Evolutionary conservation across 2,113 vertebrate species (phyloP), one percentile per base, ranked within the genome.

Genomic region (Catharus minimus): DNA sequence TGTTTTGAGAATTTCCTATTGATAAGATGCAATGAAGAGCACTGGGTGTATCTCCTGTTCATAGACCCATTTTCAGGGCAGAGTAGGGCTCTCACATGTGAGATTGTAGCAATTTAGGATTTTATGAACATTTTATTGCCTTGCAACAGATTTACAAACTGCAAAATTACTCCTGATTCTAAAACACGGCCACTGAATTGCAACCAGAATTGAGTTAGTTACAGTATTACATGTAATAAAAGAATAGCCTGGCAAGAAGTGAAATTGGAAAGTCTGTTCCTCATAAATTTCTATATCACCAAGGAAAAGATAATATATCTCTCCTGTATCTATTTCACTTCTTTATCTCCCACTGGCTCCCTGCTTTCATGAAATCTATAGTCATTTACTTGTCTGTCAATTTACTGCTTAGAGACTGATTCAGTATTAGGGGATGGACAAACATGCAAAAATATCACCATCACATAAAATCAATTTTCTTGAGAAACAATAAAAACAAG

Each of bases 371-470:
- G 12, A 79, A 68, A 90, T 60, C 41, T 56, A 1, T 30, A 52
- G 30, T 44, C 11, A 64, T 64, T 67, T 85, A 18, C 16, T 68
- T 52, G 27, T 76, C n/a, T 75, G 27, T 8, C 58, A 64, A 13
- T 72, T 79, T 65, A 44, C 12, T 79, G n/a, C 26, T 85, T 30
- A 67, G 57, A 28, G n/a, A 79, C 32, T 27, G 27, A 41, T 36
- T 52, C 53, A 61, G 27, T 55, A 52, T n/a, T 47, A 79, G 27
- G 23, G 27, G 19, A 26, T 28, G 27, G 49, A 36, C 49, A 67
- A 69, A 60, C 4, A n/a, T 1, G 4, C 11, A 26, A 72, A 90
- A 60, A 36, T 60, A 36, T 17, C 33, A 30, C 0, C 0, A 11
- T 43, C 22, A 28, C 22, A 64, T 72, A 39, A 84, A 83, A 74